phyloP scores from a whole-genome alignment of 2,113 vertebrate genomes.

The Boulengeromyrus knoepffleri region DNA sequence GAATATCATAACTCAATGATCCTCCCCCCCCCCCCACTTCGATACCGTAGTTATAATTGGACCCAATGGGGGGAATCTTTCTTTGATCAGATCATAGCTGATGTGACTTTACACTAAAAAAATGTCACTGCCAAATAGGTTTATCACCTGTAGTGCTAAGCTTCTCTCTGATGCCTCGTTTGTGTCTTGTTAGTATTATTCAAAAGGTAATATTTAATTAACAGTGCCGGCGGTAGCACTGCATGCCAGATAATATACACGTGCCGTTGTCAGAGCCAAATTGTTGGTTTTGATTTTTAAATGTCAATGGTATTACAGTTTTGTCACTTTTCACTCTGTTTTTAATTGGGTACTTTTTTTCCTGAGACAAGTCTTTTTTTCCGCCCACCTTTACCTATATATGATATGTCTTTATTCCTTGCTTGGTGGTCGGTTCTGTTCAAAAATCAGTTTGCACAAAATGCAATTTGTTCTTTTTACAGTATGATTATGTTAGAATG shows the following conservation, averaged over 20 bases:
- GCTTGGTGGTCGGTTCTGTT: not conserved
- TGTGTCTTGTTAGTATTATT: constrained; percentile 90
- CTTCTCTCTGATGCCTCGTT: constrained; percentile 84
- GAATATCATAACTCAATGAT: constrained; percentile 85
- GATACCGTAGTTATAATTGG: constrained; percentile 95
- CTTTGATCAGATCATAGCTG: constrained; percentile 97
- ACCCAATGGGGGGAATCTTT: constrained; percentile 89
- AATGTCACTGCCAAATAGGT: constrained; percentile 97
- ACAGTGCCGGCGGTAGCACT: constrained; percentile 74
- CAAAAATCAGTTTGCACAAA: not conserved
- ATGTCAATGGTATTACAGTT: not conserved
- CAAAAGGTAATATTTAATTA: constrained; percentile 92
- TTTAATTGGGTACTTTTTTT: not conserved
- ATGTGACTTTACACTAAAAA: constrained; percentile 96
- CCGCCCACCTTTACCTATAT: not conserved
- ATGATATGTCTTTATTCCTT: not conserved
- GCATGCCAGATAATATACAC: constrained; percentile 59
- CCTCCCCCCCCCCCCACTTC: constrained; percentile 58
- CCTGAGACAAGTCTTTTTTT: not conserved
- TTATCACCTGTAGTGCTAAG: constrained; percentile 98
- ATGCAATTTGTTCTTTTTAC: not conserved
- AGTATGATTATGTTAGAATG: not conserved
- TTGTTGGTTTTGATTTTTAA: not conserved
- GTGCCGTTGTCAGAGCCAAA: not conserved
- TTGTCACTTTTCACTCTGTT: not conserved